Conservation (phyloP, 1,140 invertebrate genomes). For the Stegodyphus mimosarum region DNA sequence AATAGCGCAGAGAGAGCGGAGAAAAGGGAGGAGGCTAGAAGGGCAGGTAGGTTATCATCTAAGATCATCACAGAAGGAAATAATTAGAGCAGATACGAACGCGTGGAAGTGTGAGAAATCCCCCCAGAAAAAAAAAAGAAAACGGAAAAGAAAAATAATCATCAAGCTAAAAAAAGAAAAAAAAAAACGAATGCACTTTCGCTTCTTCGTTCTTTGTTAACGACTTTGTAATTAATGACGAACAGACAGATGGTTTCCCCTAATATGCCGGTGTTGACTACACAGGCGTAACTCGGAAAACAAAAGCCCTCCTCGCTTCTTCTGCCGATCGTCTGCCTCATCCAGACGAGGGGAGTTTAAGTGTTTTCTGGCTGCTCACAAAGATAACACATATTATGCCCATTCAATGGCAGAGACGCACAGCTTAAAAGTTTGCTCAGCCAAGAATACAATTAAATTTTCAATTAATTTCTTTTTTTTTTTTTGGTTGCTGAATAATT, state of each 20-base stretch:
- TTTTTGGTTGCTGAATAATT: too few relatives aligned
- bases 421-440: too few relatives aligned
- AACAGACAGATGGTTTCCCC: constrained; percentile 34
- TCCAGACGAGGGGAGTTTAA: too few relatives aligned
- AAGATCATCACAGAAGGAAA: constrained; percentile 37
- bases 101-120: constrained; percentile 52
- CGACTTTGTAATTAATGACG: constrained; percentile 53
- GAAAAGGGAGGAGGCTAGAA: background rate
- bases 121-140: constrained; percentile 16
- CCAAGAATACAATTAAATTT: too few relatives aligned
- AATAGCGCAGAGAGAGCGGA: background rate
- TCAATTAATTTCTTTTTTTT: too few relatives aligned
- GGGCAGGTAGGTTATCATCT: constrained; percentile 13
- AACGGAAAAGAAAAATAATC: background rate
- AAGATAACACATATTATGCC: too few relatives aligned
- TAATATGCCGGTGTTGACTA: background rate
- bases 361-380: too few relatives aligned
- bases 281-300: constrained; percentile 1
- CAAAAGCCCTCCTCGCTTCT: background rate
- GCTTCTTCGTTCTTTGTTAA: constrained; percentile 35
- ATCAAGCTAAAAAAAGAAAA: background rate
- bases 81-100: constrained; percentile 52
- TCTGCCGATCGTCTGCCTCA: too few relatives aligned
- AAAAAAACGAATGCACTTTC: constrained; percentile 7
- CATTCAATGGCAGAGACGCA: too few relatives aligned